Evolutionary conservation across 2,797 vertebrate species (phyloP).

Genomic region (Varecia variegata): DNA sequence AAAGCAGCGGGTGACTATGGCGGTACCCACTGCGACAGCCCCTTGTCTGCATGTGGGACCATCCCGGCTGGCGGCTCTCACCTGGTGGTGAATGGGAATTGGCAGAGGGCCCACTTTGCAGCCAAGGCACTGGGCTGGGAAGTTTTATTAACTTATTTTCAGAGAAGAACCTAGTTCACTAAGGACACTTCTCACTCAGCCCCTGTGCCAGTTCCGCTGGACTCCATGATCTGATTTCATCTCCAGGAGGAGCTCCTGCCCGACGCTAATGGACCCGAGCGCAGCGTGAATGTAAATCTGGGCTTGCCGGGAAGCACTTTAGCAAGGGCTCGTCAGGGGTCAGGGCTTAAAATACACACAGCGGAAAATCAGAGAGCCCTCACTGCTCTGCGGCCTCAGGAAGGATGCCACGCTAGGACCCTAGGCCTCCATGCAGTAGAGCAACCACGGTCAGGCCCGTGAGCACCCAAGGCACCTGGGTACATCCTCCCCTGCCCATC

Average conservation of each 20-base stretch:
- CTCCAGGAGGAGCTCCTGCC: neutral
- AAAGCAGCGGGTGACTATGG: neutral
- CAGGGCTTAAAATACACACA: neutral
- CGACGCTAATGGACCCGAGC: neutral
- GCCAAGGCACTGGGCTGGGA: neutral
- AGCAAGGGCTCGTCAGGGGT: neutral
- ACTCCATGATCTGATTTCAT: neutral
- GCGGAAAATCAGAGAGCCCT: neutral
- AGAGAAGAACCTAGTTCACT: neutral
- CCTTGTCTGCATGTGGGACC: neutral
- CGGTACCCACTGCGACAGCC: fast-evolving
- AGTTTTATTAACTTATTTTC: neutral
- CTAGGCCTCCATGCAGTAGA: fast-evolving
- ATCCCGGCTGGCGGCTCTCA: fast-evolving
- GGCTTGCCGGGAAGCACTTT: neutral
- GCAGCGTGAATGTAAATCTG: neutral
- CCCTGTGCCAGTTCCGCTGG: fast-evolving
- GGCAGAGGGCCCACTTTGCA: no score
- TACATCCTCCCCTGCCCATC: neutral
- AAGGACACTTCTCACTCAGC: neutral
- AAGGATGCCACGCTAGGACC: fast-evolving
- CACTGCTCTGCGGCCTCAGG: fast-evolving
- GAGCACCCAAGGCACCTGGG: neutral
- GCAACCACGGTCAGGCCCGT: neutral
- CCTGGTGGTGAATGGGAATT: neutral